A percentile compares a stretch with the other conserved stretches of the same genome.
phyloP scores from a whole-genome alignment of 1,140 invertebrate genomes.

The Orchesella cincta region DNA sequence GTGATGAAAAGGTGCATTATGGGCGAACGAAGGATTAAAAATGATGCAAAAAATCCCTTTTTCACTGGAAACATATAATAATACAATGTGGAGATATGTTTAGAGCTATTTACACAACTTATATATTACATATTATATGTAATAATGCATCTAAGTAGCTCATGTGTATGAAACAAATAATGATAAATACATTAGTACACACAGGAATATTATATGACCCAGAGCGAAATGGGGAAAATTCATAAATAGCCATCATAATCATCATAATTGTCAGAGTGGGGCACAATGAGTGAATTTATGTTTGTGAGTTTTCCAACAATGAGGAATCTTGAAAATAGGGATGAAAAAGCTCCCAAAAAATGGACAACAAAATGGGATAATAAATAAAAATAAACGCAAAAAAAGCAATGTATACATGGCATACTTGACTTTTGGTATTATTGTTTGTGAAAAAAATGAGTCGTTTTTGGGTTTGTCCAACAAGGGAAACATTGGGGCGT shows the following conservation, averaged over 20 bases:
- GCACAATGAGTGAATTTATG: constrained; percentile 1
- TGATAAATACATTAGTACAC: not conserved
- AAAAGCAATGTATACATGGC: not conserved
- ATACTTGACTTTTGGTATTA: constrained; percentile 17
- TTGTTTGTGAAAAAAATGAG: not conserved
- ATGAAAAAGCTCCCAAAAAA: constrained; percentile 1
- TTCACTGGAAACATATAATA: no score
- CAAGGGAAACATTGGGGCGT: not conserved
- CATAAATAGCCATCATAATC: constrained; percentile 24
- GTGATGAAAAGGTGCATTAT: not conserved
- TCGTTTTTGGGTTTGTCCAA: not conserved
- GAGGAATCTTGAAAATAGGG: not conserved
- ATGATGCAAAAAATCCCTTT: not conserved
- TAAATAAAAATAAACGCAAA: not conserved
- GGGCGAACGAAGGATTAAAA: constrained; percentile 7
- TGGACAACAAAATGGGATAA: not conserved
- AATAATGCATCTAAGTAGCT: no score
- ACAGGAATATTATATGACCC: not conserved
- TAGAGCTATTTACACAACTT: no score
- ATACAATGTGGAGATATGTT: no score
- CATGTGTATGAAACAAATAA: not conserved
- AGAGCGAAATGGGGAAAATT: not conserved
- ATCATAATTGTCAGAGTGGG: constrained; percentile 15
- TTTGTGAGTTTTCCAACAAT: not conserved
- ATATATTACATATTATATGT: no score